Evolutionary conservation across 2,888 invertebrate species (phyloP).

Genomic region (Amblyteles armatorius): DNA sequence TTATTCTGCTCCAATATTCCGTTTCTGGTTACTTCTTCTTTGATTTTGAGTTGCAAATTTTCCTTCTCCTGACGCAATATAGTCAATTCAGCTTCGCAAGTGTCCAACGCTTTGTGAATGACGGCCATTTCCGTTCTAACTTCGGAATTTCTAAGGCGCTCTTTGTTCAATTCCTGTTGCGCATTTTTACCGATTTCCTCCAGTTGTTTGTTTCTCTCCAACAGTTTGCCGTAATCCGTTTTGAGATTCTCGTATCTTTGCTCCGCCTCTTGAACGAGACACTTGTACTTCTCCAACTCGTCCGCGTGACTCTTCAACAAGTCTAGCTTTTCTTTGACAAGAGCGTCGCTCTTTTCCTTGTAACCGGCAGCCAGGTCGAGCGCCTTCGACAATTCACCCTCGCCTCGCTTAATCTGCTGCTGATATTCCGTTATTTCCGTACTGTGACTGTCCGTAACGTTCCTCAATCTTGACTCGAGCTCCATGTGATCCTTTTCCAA

Average conservation of each 20-base stretch:
- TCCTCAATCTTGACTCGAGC: slow-evolving; percentile 84
- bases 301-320: slow-evolving; percentile 80
- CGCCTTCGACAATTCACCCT: slow-evolving; percentile 90
- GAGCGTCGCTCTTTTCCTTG: slow-evolving; percentile 81
- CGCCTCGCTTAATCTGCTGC: slow-evolving; percentile 87
- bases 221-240: slow-evolving; percentile 76
- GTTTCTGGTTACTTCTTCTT: slow-evolving; percentile 85
- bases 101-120: slow-evolving; percentile 82
- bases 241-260: slow-evolving; percentile 79
- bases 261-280: slow-evolving; percentile 80
- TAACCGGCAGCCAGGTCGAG: slow-evolving; percentile 87
- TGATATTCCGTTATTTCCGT: slow-evolving; percentile 85
- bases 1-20: slow-evolving; percentile 86
- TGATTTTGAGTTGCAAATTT: slow-evolving; percentile 85
- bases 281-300: slow-evolving; percentile 81
- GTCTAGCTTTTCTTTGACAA: slow-evolving; percentile 81
- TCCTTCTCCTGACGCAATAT: slow-evolving; percentile 85
- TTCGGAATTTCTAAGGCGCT: slow-evolving; percentile 78
- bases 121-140: slow-evolving; percentile 81
- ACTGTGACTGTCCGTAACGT: slow-evolving; percentile 85
- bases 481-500: slow-evolving; percentile 83
- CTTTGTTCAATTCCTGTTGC: slow-evolving; percentile 82
- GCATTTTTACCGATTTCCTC: slow-evolving; percentile 77
- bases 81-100: slow-evolving; percentile 83
- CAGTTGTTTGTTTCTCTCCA: slow-evolving; percentile 76